Evolutionary conservation across 2,113 vertebrate species (phyloP), one percentile per base, ranked within the genome.

Genomic region (Crotalus helleri): DNA sequence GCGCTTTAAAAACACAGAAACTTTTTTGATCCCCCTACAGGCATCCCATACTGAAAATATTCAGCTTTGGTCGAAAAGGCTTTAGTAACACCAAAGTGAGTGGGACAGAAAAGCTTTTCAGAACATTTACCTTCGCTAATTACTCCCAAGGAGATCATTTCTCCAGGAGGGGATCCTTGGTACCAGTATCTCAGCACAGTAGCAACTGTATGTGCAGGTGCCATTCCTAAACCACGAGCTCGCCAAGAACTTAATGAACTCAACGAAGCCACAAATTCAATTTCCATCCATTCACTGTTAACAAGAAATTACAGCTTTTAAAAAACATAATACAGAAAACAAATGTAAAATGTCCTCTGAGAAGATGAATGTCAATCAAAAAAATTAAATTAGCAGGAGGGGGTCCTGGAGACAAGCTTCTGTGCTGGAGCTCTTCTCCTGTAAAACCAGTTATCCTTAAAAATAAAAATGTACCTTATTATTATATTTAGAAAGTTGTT

Each of bases 141-240:
- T 9, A 99, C 89, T 64, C 99, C 99, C 81, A 98, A 33, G n/a
- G 99, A 99, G 91, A 98, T 39, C 0, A 98, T 94, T 93, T 98
- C 97, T 81, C 96, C 97, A 17, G 97, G 93, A 0, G 97, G 95
- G 15, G 96, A 98, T 7, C 93, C 94, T 0, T 97, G 96, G 87
- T 97, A 98, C 99, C 99, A 99, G 39, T 98, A 98, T 33, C 93
- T 98, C 90, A 99, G 95, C 0, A 98, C 95, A 0, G 96, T 96
- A 26, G 98, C 95, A 94, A 99, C 93, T 0, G 97, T 97, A 7
- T 98, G 97, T 69, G 98, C 97, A 21, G 96, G 92, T 8, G 98
- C 98, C 74, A 98, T 97, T 57, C 97, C 97, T 1, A 96, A 89
- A 11, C 91, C 92, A 0, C 59, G 95, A 86, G 94, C 74, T 90